Conservation (phyloP, 2,113 vertebrate genomes). For the Ictalurus punctatus region DNA sequence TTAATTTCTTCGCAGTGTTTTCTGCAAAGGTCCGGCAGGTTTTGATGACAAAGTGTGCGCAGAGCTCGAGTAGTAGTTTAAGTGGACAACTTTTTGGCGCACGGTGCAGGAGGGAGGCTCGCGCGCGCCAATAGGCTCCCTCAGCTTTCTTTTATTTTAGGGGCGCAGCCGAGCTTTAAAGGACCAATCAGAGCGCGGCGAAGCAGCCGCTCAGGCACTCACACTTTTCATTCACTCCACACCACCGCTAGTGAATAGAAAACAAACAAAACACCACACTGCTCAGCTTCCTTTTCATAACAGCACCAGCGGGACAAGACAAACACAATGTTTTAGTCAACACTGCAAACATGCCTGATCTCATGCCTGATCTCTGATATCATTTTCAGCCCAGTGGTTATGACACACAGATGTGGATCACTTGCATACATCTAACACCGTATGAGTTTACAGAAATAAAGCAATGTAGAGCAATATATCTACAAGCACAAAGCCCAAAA, state of each 20-base stretch:
- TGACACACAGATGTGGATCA: background rate
- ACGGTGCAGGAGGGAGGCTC: slow-evolving; percentile 60
- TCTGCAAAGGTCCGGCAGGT: slow-evolving; percentile 61
- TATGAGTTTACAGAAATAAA: background rate
- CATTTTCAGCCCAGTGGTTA: background rate
- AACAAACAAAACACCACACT: slow-evolving; percentile 53
- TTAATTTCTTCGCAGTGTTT: slow-evolving; percentile 59
- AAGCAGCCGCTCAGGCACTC: slow-evolving; percentile 34
- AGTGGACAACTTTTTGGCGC: slow-evolving; percentile 69
- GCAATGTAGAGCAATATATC: background rate
- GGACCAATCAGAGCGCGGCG: slow-evolving; percentile 71
- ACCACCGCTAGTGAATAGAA: slow-evolving; percentile 57
- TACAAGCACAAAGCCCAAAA: background rate
- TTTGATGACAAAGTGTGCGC: slow-evolving; percentile 64
- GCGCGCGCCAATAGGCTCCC: slow-evolving; percentile 76
- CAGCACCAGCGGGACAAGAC: background rate
- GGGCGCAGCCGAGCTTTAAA: slow-evolving; percentile 66
- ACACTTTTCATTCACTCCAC: slow-evolving; percentile 48
- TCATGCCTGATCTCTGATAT: background rate
- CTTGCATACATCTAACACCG: background rate
- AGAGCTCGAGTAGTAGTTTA: slow-evolving; percentile 71
- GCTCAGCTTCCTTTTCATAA: slow-evolving; percentile 35
- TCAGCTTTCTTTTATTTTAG: slow-evolving; percentile 76
- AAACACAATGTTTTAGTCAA: slow-evolving; percentile 7
- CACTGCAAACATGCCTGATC: background rate